Base-by-base conservation (phyloP, 2,113 vertebrate genomes). In the Pangasianodon hypophthalmus region DNA sequence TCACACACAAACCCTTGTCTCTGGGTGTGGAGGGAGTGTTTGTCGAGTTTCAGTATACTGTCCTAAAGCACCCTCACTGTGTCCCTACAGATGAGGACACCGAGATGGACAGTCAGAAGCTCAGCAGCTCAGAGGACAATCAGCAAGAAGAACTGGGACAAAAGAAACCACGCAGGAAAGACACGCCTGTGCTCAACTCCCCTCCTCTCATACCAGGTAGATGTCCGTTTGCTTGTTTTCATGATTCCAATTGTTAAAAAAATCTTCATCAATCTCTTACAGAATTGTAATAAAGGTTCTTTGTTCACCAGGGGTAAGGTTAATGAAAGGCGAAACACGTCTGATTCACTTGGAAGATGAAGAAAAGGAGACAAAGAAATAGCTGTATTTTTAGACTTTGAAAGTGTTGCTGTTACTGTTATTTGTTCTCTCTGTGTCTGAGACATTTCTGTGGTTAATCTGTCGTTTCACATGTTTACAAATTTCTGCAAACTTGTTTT, bases 101-200 rank as follows among this genome's bases (percentile, higher is more conserved):
- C 32, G 88, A 84, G 79, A 91, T 92, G 93, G 92, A 92, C 85
- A 85, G 89, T 71, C 75, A 93, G 24, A 79, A 92, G 94, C 92
- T 86, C 95, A 95, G 92, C 93, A 84, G 82, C 56, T 90, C 29
- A 93, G 96, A 94, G 87, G 92, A 93, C 24, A 89, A 94, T 37
- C 94, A 95, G 77, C 96, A 93, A 64, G 92, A 92, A 41, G 96
- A 97, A 24, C 94, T 95, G 77, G 96, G 96, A 14, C 95, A 96
- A 90, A 98, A 97, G 92, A 98, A 97, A 80, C 98, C 98, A 58
- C 96, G 96, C 84, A 96, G 98, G 88, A 99, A 99, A 95, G 98
- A 99, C 86, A 98, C 98, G 1, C 98, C 97, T 0, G 96, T 98
- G 16, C 92, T 96, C 82, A 94, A 96, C 80, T 95, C 93, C 5